Evolutionary conservation across 2,797 vertebrate genomes (phyloP), one percentile per base, ranked within the genome.

Genomic region (Clarias laeviceps): DNA sequence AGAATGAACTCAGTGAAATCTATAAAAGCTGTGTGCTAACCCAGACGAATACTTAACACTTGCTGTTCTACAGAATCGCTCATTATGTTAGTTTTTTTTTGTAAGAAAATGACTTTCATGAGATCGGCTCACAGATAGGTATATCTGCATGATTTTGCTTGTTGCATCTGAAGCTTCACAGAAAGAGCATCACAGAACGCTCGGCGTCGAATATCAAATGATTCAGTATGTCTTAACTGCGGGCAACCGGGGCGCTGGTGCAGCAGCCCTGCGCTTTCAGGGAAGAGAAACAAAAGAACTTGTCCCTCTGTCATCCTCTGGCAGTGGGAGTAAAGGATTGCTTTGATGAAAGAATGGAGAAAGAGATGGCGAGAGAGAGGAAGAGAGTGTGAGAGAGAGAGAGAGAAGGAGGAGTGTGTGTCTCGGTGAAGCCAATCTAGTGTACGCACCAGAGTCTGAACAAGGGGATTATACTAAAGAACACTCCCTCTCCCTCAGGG

Each of bases 401-500:
- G 73, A 90, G 89, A 88, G 57, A 81, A 86, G 83, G 86, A 87
- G 88, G 70, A 57, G 79, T 88, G 89, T 82, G 85, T 56, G 76
- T 62, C 65, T 83, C 78, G 59, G 57, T 84, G 80, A 77, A 88
- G 86, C 85, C 87, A 87, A 85, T 88, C 88, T 90, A 88, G 86
- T 87, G 83, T 84, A 86, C 78, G 81, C 92, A 91, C 91, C 92
- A 94, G 92, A 92, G 92, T 93, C 93, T 90, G 94, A 93, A 94
- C 94, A 94, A 95, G 94, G 61, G 95, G 94, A 96, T 95, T 95
- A 95, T 93, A 94, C 91, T 83, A 87, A 92, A 88, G 79, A 68
- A 84, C 88, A 79, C 84, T 84, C 64, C 77, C 70, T 91, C 86
- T 92, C 91, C 94, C 93, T 91, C 74, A 93, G 93, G 94, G 93